Conservation (phyloP, 1,140 invertebrate species). For the Pseudomyrmex flavicornis region DNA sequence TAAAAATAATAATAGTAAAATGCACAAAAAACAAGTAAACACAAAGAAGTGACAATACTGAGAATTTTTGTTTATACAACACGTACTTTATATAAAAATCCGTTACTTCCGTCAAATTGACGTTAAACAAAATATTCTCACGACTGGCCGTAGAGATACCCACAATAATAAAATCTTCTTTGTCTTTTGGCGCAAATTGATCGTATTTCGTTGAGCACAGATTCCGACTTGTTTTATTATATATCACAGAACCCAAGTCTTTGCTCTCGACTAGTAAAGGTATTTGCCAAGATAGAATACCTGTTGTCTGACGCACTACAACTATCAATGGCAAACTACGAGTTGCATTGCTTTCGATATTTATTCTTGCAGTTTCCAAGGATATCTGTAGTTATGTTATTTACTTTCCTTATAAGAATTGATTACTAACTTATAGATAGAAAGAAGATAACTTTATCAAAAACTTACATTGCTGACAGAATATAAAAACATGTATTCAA, state of each 20-base stretch:
- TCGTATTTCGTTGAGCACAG: constrained; percentile 85
- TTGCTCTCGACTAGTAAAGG: constrained; percentile 84
- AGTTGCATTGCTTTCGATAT: constrained; percentile 81
- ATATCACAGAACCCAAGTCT: constrained; percentile 70
- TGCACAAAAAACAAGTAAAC: background rate
- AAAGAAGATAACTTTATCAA: background rate
- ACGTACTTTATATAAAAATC: constrained; percentile 84
- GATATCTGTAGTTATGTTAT: constrained; percentile 53
- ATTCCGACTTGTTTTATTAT: constrained; percentile 84
- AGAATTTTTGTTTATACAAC: background rate
- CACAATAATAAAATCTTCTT: constrained; percentile 82
- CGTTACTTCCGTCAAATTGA: constrained; percentile 79
- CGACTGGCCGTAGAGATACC: constrained; percentile 85
- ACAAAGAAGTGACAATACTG: background rate
- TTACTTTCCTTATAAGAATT: constrained; percentile 7
- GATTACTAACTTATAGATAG: background rate
- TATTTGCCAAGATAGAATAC: constrained; percentile 87
- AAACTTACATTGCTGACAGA: constrained; percentile 58
- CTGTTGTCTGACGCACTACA: constrained; percentile 86
- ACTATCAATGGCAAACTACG: constrained; percentile 84
- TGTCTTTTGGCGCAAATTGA: constrained; percentile 55
- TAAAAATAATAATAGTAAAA: constrained; percentile 9
- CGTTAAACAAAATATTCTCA: constrained; percentile 78
- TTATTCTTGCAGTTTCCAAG: constrained; percentile 80
- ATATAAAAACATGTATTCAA: constrained; percentile 79